These are phyloP conservation scores for Dorcus hopei DNA, from an alignment of 2,888 invertebrate species.

Conservation along the genomic window DNA sequence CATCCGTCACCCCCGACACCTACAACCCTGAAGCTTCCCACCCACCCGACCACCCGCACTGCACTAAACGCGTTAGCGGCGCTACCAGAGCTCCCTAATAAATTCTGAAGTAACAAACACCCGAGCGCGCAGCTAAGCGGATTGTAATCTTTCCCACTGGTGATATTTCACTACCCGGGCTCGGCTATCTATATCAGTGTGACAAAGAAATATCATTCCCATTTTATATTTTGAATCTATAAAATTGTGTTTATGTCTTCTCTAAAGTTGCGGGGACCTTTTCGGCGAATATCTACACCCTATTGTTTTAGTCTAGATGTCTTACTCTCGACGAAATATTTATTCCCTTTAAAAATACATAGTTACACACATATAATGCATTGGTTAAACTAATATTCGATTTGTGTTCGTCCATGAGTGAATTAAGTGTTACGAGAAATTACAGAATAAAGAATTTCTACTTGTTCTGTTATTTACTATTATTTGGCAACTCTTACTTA, in stretches of 20 bases:
- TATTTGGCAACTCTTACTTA: too few relatives aligned
- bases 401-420: too few relatives aligned
- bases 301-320: neutral
- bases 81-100: constrained; percentile 41
- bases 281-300: neutral
- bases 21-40: constrained; percentile 27
- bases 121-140: constrained; percentile 43
- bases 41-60: constrained; percentile 40
- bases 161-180: constrained; percentile 46
- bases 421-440: too few relatives aligned
- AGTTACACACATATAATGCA: too few relatives aligned
- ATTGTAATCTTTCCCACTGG: constrained; percentile 48
- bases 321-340: too few relatives aligned
- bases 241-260: constrained; percentile 28
- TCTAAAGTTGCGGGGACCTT: constrained; percentile 9
- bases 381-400: too few relatives aligned
- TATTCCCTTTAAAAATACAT: too few relatives aligned
- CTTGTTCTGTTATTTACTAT: too few relatives aligned
- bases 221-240: constrained; percentile 33
- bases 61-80: constrained; percentile 47
- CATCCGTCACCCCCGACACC: constrained; percentile 42
- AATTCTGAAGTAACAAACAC: constrained; percentile 47
- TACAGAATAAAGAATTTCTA: too few relatives aligned
- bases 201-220: constrained; percentile 41
- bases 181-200: constrained; percentile 38